phyloP scores from a whole-genome alignment of 2,113 vertebrate genomes.

The Rhineura floridana region DNA sequence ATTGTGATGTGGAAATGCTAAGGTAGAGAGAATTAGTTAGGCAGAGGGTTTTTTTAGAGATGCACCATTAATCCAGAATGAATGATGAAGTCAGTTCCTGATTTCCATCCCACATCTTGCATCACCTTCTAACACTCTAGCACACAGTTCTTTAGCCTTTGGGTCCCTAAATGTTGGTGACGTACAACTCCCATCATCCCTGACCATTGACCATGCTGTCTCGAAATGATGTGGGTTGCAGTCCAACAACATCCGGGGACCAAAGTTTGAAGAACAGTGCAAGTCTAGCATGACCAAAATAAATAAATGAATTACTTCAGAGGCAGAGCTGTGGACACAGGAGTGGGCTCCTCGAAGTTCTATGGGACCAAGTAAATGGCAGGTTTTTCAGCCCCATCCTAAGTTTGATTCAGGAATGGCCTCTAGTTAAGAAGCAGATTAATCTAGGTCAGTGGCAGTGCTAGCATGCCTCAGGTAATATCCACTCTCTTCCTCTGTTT shows the following conservation, averaged over 20 bases:
- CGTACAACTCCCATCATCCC: neutral
- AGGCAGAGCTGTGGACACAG: neutral
- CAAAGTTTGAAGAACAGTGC: too few species aligned
- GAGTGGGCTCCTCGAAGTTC: neutral
- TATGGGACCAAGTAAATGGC: neutral
- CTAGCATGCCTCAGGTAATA: too few species aligned
- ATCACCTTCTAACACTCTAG: neutral
- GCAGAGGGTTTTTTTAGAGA: neutral
- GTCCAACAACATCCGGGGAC: too few species aligned
- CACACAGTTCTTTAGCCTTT: neutral
- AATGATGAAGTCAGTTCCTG: neutral
- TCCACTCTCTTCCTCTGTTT: too few species aligned
- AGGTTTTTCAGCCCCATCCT: neutral
- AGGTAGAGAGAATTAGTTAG: slow-evolving; percentile 40
- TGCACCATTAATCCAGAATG: neutral
- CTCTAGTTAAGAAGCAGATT: too few species aligned
- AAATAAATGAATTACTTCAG: too few species aligned
- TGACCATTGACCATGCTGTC: neutral
- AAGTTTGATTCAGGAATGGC: too few species aligned
- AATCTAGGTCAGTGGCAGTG: too few species aligned
- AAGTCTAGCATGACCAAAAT: too few species aligned
- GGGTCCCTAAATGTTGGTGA: too few species aligned
- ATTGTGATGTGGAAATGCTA: slow-evolving; percentile 43
- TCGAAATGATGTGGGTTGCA: too few species aligned
- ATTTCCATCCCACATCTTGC: neutral